Evolutionary conservation across 2,888 invertebrate species (phyloP), one percentile per base, ranked within the genome.

Genomic region (Aleiodes leptofemur): DNA sequence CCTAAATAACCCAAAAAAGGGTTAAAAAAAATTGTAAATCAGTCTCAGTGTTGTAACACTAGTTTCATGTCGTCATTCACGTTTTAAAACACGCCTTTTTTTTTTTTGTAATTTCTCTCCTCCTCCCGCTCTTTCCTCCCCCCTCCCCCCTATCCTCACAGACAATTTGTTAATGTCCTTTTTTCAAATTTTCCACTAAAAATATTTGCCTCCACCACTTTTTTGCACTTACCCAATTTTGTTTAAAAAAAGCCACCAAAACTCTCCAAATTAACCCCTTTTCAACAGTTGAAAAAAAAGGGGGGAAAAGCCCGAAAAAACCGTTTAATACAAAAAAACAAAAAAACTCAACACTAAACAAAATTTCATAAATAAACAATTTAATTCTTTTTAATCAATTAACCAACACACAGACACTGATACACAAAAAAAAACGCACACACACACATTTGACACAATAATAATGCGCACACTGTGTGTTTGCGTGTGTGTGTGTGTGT

Each of bases 41-140:
- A 43, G 14, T 71, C 43, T 31, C 23, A 38, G 57, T 50, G 48
- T 71, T 23, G 61, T 66, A 72, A 55, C 72, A 72, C 68, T 69
- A 72, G 71, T 71, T 64, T 72, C 75, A 75, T 75, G 75, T 75
- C 75, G 74, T 74, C 69, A 48, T 70, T 72, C 64, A 16, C 69
- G 77, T 75, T 53, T 57, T 76, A 79, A 75, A 72, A 77, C 77
- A 70, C 77, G 70, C 74, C 76, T 74, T 76, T 77, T 56, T 78
- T 78, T 69, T 69, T 23, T n/a, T n/a, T n/a, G n/a, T 2, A 23
- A 23, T 23, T 23, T 71, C 69, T 74, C 71, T 69, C 70, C 43
- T 56, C 43, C 56, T 29, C 53, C 53, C 59, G 51, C 51, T 64
- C 14, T 77, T 61, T 74, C 70, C 56, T 69, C 50, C 70, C 55